A percentile compares a stretch with the other conserved stretches of the same genome.
These are phyloP conservation scores for Smutsia gigantea DNA, from an alignment of 2,797 vertebrate species.

Conservation along the genomic window DNA sequence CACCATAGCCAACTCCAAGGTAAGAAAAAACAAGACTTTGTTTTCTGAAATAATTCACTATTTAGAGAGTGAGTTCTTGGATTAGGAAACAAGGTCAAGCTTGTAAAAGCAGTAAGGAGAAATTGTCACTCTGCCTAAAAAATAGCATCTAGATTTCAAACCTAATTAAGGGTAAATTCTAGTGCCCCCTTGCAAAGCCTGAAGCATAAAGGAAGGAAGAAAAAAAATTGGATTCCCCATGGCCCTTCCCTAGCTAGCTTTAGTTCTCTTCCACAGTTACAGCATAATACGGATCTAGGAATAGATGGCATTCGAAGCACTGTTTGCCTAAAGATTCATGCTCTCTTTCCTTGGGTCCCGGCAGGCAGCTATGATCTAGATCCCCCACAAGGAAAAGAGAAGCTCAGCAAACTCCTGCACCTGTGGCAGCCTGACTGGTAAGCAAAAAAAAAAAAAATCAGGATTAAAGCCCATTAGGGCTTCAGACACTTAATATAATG, in stretches of 20 bases:
- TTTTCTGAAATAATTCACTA: conserved; percentile 32
- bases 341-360: background rate
- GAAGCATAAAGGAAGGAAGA: background rate
- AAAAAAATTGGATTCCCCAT: background rate
- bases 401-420: background rate
- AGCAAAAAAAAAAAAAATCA: background rate
- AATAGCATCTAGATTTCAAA: conserved; percentile 36
- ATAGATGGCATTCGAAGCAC: conserved; percentile 11
- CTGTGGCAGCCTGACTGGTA: background rate
- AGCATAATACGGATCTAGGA: conserved; percentile 17
- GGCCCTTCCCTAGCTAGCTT: background rate
- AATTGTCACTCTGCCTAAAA: conserved; percentile 55
- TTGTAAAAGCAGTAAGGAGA: conserved; percentile 57
- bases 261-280: background rate
- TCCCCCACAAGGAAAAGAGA: background rate
- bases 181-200: background rate
- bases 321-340: background rate
- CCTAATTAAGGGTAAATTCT: conserved; percentile 47
- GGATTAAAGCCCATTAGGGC: background rate
- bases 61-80: background rate
- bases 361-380: background rate
- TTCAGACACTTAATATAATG: background rate
- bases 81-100: background rate
- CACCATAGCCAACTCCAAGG: background rate
- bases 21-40: conserved; percentile 6